Base-by-base conservation (phyloP, 2,113 vertebrate species). In the Ondatra zibethicus region DNA sequence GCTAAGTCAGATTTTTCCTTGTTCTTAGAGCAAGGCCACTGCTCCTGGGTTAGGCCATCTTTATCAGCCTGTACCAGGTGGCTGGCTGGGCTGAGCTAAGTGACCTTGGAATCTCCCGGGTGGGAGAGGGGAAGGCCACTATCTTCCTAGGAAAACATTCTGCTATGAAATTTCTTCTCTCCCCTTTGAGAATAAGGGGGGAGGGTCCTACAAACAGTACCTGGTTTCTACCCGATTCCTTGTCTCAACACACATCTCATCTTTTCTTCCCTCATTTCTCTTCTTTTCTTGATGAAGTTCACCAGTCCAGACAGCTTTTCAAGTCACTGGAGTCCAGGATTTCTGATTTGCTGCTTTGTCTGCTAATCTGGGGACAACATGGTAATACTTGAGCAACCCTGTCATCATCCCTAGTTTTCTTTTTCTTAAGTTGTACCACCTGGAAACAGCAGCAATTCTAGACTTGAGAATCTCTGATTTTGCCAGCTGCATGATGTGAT, bases 391-490 rank as follows among this genome's bases (percentile, higher is more conserved):
- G 63, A 72, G 6, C n/a, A 81, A 63, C n/a, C 88, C 88, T 45
- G 29, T 80, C 77, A 61, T 73, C 66, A 78, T n/a, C 65, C 5
- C 33, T 85, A 58, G 78, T 77, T 78, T 75, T 92, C 12, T 92
- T 86, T 81, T 31, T 66, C 39, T 66, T 81, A 94, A 91, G 25
- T 50, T 36, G 19, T 92, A 39, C 76, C 58, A 81, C 86, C 81
- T 93, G 55, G 88, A 94, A 93, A 4, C 23, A 89, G 66, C 47
- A 55, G 36, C 72, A n/a, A 87, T 52, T 95, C 86, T 76, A 95
- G 70, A 96, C 77, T 81, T 88, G 7, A 61, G 17, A 58, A 81
- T 76, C 93, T 94, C 45, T 96, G 88, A 12, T 97, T 91, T 95
- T 78, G 23, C n/a, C 42, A 70, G 55, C 61, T 87, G 77, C 1